phyloP scores from a whole-genome alignment of 2,113 vertebrate species.

The Urocolius indicus region DNA sequence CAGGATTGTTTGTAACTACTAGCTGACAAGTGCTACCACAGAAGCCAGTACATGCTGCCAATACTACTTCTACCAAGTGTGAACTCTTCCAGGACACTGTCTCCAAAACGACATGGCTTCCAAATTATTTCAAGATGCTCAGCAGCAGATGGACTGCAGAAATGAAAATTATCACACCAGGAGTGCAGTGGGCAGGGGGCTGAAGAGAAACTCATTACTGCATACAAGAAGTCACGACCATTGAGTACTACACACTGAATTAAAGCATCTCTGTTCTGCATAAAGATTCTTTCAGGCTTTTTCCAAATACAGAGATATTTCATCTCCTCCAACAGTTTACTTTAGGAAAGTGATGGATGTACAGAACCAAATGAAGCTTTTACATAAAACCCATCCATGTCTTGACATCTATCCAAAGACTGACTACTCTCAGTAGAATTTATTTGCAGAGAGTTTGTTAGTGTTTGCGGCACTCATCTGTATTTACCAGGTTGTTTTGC shows the following conservation, averaged over 20 bases:
- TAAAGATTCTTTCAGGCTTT: not conserved
- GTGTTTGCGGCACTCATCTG: not conserved
- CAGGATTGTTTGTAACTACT: not conserved
- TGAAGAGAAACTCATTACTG: not conserved
- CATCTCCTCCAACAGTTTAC: not conserved
- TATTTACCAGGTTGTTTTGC: not conserved
- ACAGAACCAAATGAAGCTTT: slow-evolving; percentile 13
- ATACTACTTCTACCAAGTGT: not conserved
- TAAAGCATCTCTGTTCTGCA: not conserved
- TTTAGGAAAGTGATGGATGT: not conserved
- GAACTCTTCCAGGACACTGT: not conserved
- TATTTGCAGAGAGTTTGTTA: not conserved
- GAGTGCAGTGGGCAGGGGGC: not conserved
- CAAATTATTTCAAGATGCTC: not conserved
- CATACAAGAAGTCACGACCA: not conserved
- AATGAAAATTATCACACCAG: not conserved
- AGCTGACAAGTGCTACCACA: accelerated
- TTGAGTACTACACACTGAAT: not conserved
- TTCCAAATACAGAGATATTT: not conserved
- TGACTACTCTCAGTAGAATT: not conserved
- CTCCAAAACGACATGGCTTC: not conserved
- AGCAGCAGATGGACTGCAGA: not conserved
- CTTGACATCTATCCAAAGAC: not conserved
- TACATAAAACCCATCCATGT: not conserved
- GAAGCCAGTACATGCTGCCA: not conserved